These are phyloP conservation scores for Gymnogyps californianus DNA, from an alignment of 2,113 vertebrate genomes.

Conservation along the genomic window DNA sequence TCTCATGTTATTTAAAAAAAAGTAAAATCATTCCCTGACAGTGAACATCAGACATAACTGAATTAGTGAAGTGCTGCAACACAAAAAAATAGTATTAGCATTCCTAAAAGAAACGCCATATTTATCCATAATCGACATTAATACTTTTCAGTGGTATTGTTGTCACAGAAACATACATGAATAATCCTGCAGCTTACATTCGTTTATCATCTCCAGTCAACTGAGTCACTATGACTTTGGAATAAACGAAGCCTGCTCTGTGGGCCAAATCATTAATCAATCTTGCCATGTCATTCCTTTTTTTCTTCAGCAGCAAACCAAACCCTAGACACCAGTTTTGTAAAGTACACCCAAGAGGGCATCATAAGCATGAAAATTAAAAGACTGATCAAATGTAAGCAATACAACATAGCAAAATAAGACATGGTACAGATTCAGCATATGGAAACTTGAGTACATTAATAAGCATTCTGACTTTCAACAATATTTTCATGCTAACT, in stretches of 20 bases:
- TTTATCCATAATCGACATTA: conserved; percentile 47
- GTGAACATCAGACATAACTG: neutral
- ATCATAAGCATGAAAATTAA: conserved; percentile 3
- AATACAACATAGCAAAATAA: neutral
- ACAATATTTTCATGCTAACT: neutral
- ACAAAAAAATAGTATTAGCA: neutral
- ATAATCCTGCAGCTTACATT: conserved; percentile 43
- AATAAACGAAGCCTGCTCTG: conserved; percentile 34
- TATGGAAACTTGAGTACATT: neutral
- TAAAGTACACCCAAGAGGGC: neutral
- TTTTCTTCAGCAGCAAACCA: neutral
- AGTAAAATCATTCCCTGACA: neutral
- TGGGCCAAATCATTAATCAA: conserved; percentile 32
- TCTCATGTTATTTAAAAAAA: neutral
- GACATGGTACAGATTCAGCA: neutral
- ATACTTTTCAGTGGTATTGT: conserved; percentile 35
- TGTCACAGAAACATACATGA: conserved; percentile 16
- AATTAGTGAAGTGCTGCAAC: neutral
- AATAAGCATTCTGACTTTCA: neutral
- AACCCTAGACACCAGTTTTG: neutral
- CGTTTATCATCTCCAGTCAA: conserved; percentile 45
- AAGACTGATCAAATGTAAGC: neutral
- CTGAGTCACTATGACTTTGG: neutral
- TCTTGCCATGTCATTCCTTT: neutral
- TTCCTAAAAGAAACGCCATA: conserved; percentile 45